Base-by-base conservation (phyloP, 2,113 vertebrate genomes). In the Dicaeum eximium region DNA sequence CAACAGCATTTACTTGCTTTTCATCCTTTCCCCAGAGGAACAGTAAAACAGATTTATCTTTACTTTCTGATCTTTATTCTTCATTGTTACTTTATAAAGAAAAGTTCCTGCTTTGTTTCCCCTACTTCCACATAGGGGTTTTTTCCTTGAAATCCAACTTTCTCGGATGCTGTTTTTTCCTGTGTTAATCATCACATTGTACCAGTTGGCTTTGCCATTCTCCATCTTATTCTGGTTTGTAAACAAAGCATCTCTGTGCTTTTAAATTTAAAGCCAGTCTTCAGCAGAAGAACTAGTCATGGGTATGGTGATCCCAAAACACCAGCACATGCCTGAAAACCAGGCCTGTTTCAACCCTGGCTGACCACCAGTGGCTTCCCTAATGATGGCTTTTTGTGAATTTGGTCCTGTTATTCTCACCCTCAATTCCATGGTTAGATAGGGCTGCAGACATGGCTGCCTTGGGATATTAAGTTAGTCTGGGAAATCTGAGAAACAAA, bases 31-130 rank as follows among this genome's bases (percentile, higher is more conserved):
- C 91, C 69, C 80, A 78, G 64, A 71, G 72, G 86, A 83, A 56
- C 61, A 94, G 51, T 92, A 92, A 90, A 94, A 65, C 33, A 83
- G 62, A 90, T 93, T 94, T 88, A 94, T 70, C 91, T 94, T 88
- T 80, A 81, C 80, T 71, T 96, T 91, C 75, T 71, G 58, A 94
- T 94, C 92, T 91, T 88, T 93, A 90, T 62, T 95, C 72, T 92
- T 67, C 54, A n/a, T 60, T 71, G 80, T 44, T 44, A 86, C n/a
- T 74, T 84, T 50, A 86, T 21, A 71, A 1, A 9, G n/a, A 71
- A 90, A 45, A 58, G 35, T 64, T 89, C 44, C 40, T 65, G 50
- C 35, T 72, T 90, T 85, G 40, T 74, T 93, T 65, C 20, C 20
- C 12, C 15, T 48, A 2, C 28, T 79, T 75, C 37, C 54, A 77